Conservation (phyloP, 2,797 vertebrate species). For the Varecia variegata region DNA sequence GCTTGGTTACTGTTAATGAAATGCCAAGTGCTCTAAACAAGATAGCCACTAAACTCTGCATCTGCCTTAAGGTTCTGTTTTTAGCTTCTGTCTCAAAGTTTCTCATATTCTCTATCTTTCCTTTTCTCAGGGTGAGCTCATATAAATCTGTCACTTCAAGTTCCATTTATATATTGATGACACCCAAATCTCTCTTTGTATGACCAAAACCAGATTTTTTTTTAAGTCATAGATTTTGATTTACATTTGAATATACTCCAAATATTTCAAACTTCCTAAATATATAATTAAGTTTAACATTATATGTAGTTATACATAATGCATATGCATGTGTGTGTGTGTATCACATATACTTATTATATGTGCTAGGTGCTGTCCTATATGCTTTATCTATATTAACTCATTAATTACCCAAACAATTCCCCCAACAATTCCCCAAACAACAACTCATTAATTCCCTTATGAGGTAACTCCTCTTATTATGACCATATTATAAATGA, state of each 20-base stretch:
- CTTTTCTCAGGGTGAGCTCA: background rate
- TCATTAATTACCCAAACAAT: background rate
- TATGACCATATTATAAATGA: background rate
- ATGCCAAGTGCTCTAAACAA: background rate
- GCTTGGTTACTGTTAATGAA: background rate
- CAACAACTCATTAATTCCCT: background rate
- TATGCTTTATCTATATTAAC: background rate
- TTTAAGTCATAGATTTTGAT: background rate
- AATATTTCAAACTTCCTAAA: background rate
- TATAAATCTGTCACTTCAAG: background rate
- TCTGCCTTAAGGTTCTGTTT: background rate
- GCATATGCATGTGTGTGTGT: background rate
- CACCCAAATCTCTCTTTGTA: background rate
- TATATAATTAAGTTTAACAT: background rate
- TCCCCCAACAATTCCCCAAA: too few relatives aligned
- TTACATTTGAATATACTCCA: background rate
- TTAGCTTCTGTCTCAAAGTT: background rate
- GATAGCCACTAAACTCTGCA: background rate
- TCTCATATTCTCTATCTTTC: background rate
- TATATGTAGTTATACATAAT: background rate
- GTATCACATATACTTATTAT: background rate
- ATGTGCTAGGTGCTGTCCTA: background rate
- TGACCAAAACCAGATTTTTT: background rate
- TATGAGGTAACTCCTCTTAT: background rate
- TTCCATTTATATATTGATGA: background rate